Percentiles rank a stretch among this genome's conserved stretches.
phyloP scores from a whole-genome alignment of 2,113 vertebrate genomes.

The Phylloscopus whistleri region DNA sequence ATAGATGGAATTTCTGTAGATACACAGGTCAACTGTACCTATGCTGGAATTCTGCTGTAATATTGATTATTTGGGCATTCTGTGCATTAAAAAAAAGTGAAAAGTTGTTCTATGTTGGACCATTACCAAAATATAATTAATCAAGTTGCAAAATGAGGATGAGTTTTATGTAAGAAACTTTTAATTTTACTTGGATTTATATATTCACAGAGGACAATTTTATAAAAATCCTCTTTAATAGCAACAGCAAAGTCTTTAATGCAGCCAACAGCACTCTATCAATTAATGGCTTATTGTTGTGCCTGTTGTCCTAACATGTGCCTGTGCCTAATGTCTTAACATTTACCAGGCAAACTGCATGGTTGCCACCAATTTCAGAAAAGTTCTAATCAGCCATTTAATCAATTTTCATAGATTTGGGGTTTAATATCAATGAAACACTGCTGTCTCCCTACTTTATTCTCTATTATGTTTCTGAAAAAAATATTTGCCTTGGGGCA shows the following conservation, averaged over 20 bases:
- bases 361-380: background rate
- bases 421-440: background rate
- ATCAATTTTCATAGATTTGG: background rate
- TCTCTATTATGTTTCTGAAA: background rate
- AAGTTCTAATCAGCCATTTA: slow-evolving; percentile 2
- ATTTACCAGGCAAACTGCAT: background rate
- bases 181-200: slow-evolving; percentile 28
- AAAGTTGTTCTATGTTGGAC: background rate
- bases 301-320: background rate
- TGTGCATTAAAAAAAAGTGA: background rate
- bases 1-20: background rate
- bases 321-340: background rate
- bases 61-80: background rate
- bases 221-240: background rate
- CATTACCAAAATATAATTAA: background rate
- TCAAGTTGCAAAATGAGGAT: background rate
- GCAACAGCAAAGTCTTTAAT: slow-evolving; percentile 8
- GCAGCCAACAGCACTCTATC: background rate
- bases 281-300: slow-evolving; percentile 18
- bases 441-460: background rate
- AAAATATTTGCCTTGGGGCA: background rate
- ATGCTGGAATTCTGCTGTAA: background rate
- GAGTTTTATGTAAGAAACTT: background rate
- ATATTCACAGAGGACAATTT: slow-evolving; percentile 11
- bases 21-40: background rate